phyloP scores from a whole-genome alignment of 2,797 vertebrate genomes.

The Brachyalestes nurse region DNA sequence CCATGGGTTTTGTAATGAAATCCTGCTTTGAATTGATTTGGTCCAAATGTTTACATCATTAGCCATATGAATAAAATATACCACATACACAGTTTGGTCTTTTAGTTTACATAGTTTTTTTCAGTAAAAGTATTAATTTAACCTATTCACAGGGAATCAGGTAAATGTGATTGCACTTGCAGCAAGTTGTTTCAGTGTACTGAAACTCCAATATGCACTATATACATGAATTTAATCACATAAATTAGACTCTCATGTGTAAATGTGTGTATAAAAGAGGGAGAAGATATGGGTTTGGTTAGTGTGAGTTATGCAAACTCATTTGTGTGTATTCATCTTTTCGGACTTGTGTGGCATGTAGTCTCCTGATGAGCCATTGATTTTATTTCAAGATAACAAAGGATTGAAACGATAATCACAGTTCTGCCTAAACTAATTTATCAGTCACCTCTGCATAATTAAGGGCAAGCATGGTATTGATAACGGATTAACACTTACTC shows the following conservation, averaged over 20 bases:
- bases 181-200: too few relatives aligned
- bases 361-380: slow-evolving; percentile 55
- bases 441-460: slow-evolving; percentile 61
- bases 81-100: background rate
- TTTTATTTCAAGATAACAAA: slow-evolving; percentile 62
- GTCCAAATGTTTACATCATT: background rate
- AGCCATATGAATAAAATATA: background rate
- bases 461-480: slow-evolving; percentile 57
- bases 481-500: slow-evolving; percentile 56
- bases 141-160: too few relatives aligned
- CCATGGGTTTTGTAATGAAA: background rate
- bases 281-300: background rate
- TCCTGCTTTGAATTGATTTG: background rate
- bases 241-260: background rate
- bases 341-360: slow-evolving; percentile 45
- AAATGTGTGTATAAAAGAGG: too few relatives aligned
- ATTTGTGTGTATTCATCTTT: slow-evolving; percentile 24
- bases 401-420: slow-evolving; percentile 56
- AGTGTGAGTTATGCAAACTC: background rate
- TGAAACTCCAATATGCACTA: background rate
- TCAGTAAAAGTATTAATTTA: too few relatives aligned
- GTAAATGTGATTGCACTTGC: too few relatives aligned
- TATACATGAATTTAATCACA: background rate
- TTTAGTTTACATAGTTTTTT: background rate
- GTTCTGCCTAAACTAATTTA: slow-evolving; percentile 59